Base-by-base conservation (phyloP, 2,113 vertebrate genomes). In the Uria aalge region DNA sequence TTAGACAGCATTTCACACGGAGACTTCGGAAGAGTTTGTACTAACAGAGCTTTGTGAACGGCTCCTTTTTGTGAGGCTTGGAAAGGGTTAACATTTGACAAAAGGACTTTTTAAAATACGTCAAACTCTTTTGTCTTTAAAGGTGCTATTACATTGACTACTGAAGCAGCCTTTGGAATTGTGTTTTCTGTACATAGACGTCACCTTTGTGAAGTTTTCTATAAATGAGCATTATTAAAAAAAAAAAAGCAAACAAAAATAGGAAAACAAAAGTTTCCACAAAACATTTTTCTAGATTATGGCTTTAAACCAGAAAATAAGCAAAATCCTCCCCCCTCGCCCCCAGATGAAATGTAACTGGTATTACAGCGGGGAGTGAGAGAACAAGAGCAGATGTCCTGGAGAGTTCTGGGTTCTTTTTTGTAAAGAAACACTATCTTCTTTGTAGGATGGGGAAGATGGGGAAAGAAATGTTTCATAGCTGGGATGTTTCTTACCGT, bases 121-220 rank as follows among this genome's bases (percentile, higher is more conserved):
- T 97, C 90, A 94, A 92, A 96, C 96, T 95, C 94, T 97, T 94
- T 93, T 94, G 95, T 94, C 95, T 98, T 96, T 96, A 90, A 98
- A 98, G 99, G 99, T 99, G 99, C 99, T 99, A 98, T 96, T 96
- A 97, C 98, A 97, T 97, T 98, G 98, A 98, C 97, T 95, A 96
- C 98, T 95, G 96, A 98, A 96, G 98, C 98, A 96, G 96, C 98
- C 97, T 96, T 96, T 90, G 97, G 94, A 95, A 93, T 95, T 13
- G 53, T 95, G 93, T 97, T 98, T 98, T 88, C 91, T 98, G 97
- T 97, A 98, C 94, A 97, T 96, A 98, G 94, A 92, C 5, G 63
- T 95, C 96, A 94, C 97, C 98, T 98, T 98, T 97, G 97, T 97
- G 97, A 97, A 91, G 94, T 94, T 98, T 98, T 98, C 97, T 98